A percentile compares a stretch with the other conserved stretches of the same genome.
Evolutionary conservation across 2,888 invertebrate genomes (phyloP).

Genomic region (Trachelus troglodyta): DNA sequence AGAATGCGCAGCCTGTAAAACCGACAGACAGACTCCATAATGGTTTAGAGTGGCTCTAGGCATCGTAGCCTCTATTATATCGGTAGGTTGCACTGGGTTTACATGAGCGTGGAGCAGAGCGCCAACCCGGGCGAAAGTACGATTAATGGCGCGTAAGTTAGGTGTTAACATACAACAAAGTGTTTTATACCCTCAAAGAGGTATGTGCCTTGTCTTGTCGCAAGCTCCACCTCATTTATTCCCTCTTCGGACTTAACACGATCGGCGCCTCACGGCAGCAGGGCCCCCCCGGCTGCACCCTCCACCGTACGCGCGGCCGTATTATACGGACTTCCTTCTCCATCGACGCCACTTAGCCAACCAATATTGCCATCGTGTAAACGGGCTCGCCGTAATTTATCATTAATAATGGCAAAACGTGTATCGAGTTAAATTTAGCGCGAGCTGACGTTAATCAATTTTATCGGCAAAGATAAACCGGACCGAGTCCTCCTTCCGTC

Average conservation of each 20-base stretch:
- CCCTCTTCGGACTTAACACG: constrained; percentile 35
- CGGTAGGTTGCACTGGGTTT: constrained; percentile 15
- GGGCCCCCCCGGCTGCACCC: background rate
- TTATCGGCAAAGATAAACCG: constrained; percentile 56
- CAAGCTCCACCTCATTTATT: constrained; percentile 38
- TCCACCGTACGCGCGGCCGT: background rate
- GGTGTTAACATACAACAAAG: constrained; percentile 47
- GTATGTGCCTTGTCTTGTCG: constrained; percentile 43
- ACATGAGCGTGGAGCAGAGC: constrained; percentile 6
- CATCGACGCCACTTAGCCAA: constrained; percentile 27
- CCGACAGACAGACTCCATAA: background rate
- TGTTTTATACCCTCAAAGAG: constrained; percentile 48
- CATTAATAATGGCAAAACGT: constrained; percentile 50
- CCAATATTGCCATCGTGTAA: background rate
- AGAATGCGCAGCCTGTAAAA: background rate
- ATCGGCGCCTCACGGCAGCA: constrained; percentile 1
- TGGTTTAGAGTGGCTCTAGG: constrained; percentile 6
- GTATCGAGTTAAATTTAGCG: constrained; percentile 51
- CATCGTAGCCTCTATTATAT: constrained; percentile 27
- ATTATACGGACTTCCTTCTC: background rate
- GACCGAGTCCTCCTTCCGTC: constrained; percentile 49
- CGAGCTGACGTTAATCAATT: constrained; percentile 56
- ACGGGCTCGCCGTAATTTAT: constrained; percentile 42
- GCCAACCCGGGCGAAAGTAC: constrained; percentile 21
- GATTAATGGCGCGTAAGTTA: constrained; percentile 45